Percentiles rank a stretch among this genome's conserved stretches.
Evolutionary conservation across 2,888 invertebrate species (phyloP).

Genomic region (Hipparchia semele): DNA sequence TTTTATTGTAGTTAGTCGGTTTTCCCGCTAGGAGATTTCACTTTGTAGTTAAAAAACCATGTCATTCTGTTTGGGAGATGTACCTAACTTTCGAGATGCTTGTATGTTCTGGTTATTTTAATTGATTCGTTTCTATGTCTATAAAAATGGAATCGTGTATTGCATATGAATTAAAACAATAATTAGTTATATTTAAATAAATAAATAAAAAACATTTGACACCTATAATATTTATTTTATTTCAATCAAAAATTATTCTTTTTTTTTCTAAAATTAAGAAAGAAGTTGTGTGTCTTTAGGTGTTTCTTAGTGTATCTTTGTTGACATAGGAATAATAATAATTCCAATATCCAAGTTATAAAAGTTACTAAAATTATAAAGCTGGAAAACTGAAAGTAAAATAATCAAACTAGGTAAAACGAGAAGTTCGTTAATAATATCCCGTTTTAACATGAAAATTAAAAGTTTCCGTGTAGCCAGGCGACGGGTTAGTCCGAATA

Average conservation of each 20-base stretch:
- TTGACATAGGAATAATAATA: no score
- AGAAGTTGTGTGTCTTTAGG: background rate
- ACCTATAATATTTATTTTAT: background rate
- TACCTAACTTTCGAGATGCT: slow-evolving; percentile 37
- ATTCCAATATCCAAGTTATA: background rate
- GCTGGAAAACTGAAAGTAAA: slow-evolving; percentile 1
- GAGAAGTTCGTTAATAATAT: slow-evolving; percentile 5
- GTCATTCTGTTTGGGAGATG: slow-evolving; percentile 35
- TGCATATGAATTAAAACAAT: background rate
- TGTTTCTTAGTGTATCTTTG: background rate
- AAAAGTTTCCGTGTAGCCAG: slow-evolving; percentile 31
- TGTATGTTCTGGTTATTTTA: background rate
- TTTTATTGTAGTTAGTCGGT: slow-evolving; percentile 58
- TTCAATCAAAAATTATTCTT: no score
- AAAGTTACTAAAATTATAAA: background rate
- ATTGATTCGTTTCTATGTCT: background rate
- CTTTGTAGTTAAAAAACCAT: slow-evolving; percentile 45
- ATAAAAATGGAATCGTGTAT: background rate
- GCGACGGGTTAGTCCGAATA: slow-evolving; percentile 53
- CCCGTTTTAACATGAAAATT: slow-evolving; percentile 24
- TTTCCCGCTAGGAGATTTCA: slow-evolving; percentile 47
- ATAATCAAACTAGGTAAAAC: background rate
- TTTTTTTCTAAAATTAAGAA: background rate
- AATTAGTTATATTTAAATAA: no score
- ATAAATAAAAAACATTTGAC: no score